phyloP scores from a whole-genome alignment of 2,797 vertebrate species.

The Notolepis coatsorum region DNA sequence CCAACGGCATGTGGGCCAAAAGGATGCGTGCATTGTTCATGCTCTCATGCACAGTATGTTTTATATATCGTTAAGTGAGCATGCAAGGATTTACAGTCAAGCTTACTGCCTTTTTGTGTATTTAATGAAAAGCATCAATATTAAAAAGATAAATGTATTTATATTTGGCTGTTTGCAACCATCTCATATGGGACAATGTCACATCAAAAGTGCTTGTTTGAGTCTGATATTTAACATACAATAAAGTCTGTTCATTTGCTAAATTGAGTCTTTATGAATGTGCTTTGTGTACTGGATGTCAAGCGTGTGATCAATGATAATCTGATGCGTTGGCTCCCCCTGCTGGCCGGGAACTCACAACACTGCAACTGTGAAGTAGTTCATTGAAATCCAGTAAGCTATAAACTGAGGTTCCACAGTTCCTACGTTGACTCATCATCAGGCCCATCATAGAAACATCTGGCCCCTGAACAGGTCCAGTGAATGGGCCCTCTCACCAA shows the following conservation, averaged over 20 bases:
- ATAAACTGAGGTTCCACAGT: no score
- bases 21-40: conserved; percentile 12
- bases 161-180: conserved; percentile 52
- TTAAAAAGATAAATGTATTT: conserved; percentile 49
- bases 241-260: conserved; percentile 77
- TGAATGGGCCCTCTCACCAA: no score
- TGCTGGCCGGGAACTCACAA: conserved; percentile 42
- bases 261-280: conserved; percentile 33
- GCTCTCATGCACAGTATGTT: conserved; percentile 58
- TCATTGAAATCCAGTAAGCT: no score
- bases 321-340: conserved; percentile 48
- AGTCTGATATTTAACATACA: conserved; percentile 71
- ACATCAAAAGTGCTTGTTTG: conserved; percentile 57
- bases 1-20: conserved; percentile 12
- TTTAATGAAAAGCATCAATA: conserved; percentile 38
- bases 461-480: no score
- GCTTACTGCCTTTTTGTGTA: conserved; percentile 64
- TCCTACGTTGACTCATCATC: no score
- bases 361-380: no score
- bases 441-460: no score
- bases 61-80: conserved; percentile 64
- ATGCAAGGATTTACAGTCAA: conserved; percentile 68
- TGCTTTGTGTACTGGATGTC: conserved; percentile 17
- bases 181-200: conserved; percentile 45
- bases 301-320: not conserved